Evolutionary conservation across 2,888 invertebrate genomes (phyloP).

Genomic region (Phaedon cochleariae): DNA sequence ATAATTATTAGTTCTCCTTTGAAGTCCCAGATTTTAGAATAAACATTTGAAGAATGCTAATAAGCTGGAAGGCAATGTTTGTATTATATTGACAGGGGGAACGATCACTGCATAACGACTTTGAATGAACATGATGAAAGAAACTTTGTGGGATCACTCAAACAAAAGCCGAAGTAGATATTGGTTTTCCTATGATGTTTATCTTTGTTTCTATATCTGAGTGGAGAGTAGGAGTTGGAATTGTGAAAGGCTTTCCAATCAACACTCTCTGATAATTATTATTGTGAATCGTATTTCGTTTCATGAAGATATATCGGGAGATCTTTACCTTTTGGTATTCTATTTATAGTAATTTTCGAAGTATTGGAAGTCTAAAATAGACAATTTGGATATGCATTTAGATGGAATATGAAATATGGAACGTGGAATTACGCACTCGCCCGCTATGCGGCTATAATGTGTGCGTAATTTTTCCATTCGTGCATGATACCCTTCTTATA

Average conservation of each 20-base stretch:
- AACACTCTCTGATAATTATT: too few relatives aligned
- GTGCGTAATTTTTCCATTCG: too few relatives aligned
- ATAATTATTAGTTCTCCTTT: conserved; percentile 37
- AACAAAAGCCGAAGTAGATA: background rate
- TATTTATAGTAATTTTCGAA: too few relatives aligned
- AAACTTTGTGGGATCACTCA: conserved; percentile 1
- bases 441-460: too few relatives aligned
- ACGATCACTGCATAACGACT: background rate
- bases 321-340: too few relatives aligned
- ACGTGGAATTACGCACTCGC: too few relatives aligned
- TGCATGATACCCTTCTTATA: too few relatives aligned
- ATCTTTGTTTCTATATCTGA: background rate
- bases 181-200: background rate
- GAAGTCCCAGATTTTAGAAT: conserved; percentile 52
- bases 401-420: too few relatives aligned
- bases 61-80: conserved; percentile 39
- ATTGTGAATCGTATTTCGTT: too few relatives aligned
- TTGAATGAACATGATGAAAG: background rate
- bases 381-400: too few relatives aligned
- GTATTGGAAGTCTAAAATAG: too few relatives aligned
- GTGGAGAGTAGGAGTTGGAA: background rate
- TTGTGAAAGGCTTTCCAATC: background rate
- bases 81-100: background rate
- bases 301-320: too few relatives aligned
- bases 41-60: conserved; percentile 59